Percentiles rank a stretch among this genome's conserved stretches.
Conservation (phyloP, 1,140 invertebrate species). For the Zophobas atratus region DNA sequence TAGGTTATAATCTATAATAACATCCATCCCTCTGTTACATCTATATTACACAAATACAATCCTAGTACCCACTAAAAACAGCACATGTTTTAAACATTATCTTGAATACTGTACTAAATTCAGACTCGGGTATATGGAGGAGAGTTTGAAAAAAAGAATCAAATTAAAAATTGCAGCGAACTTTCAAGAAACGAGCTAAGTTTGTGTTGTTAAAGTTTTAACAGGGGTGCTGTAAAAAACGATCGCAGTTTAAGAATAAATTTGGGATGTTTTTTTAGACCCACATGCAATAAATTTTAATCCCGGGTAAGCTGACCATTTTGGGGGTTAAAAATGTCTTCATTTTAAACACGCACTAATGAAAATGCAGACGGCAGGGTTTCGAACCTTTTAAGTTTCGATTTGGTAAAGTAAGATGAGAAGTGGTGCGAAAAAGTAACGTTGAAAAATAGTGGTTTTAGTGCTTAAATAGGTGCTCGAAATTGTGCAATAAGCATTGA, state of each 20-base stretch:
- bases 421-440: too few species aligned
- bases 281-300: conserved; percentile 27
- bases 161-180: conserved; percentile 7
- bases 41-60: too few species aligned
- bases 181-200: conserved; percentile 18
- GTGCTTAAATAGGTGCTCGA: too few species aligned
- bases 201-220: conserved; percentile 14
- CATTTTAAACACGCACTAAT: conserved; percentile 10
- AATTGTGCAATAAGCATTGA: neutral
- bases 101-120: too few species aligned
- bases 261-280: conserved; percentile 16
- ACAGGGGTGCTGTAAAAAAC: conserved; percentile 16
- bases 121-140: too few species aligned
- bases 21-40: too few species aligned
- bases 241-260: conserved; percentile 37
- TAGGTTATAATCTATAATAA: too few species aligned
- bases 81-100: neutral
- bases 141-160: conserved; percentile 9
- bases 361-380: neutral
- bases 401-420: neutral
- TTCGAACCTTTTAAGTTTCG: neutral
- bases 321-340: conserved; percentile 21
- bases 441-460: too few species aligned
- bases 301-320: conserved; percentile 4
- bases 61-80: neutral